Base-by-base conservation (phyloP, 2,797 vertebrate species). In the Arctocebus calabarensis region DNA sequence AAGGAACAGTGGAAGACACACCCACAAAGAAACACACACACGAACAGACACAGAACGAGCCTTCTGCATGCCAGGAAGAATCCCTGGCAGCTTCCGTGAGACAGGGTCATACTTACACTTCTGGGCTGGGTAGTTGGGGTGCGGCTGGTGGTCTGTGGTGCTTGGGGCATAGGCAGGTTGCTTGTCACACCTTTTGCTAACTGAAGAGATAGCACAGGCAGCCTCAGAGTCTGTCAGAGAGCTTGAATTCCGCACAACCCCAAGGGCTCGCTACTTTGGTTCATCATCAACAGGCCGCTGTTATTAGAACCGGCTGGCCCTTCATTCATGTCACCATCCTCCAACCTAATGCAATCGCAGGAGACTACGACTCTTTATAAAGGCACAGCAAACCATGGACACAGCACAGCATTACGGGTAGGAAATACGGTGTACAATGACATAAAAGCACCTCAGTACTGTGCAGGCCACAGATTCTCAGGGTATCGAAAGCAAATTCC, bases 201-300 rank as follows among this genome's bases (percentile, higher is more conserved):
- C 98, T 98, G 98, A 97, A 98, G 98, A 98, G 98, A 98, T 82
- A 98, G 98, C 97, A 98, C 98, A 97, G 98, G 98, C 62, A 98
- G 97, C 96, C 98, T 98, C 96, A 98, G 98, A 96, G 95, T 93
- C 89, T 7, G 2, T 74, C 62, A 0, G 29, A 45, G 71, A 10
- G 70, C 89, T 34, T n/a, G 2, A 37, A 8, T 13, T 82, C 87
- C 55, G 8, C 66, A 29, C 40, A 57, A 57, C 75, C 94, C 96
- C 84, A 29, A 4, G 82, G 19, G 52, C 83, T 27, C 22, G 0
- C 78, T 55, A 8, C 0, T 1, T 40, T 1, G 5, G 70, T 2
- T 55, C 64, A 10, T 27, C 37, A 3, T 34, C 45, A 5, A 3
- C 0, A 59, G 29, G 78, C 57, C 9, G 3, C 48, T 3, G 19